These are phyloP conservation scores for Antennarius maculatus DNA, from an alignment of 2,797 vertebrate genomes.

Conservation along the genomic window DNA sequence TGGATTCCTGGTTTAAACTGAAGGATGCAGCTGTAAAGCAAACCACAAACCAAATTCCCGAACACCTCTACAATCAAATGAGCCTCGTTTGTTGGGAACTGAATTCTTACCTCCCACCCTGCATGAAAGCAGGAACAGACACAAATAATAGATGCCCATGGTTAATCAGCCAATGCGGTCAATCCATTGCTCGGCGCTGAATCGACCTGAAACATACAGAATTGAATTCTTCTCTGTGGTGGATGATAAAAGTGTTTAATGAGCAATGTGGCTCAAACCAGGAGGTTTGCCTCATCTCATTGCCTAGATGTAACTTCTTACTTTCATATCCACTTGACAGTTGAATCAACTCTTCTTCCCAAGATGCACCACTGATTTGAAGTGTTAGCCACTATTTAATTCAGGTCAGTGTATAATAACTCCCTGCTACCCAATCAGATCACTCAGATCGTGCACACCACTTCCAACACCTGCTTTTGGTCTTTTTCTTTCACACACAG, in stretches of 20 bases:
- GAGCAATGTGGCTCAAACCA: neutral
- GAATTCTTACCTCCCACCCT: constrained; percentile 66
- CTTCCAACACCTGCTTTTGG: constrained; percentile 15
- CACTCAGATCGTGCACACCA: constrained; percentile 1
- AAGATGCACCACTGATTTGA: too few species aligned
- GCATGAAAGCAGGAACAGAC: constrained; percentile 58
- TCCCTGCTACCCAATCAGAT: neutral
- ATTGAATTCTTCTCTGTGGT: neutral
- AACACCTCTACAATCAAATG: constrained; percentile 15
- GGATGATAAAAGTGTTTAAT: neutral
- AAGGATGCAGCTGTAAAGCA: constrained; percentile 27
- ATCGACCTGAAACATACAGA: constrained; percentile 34
- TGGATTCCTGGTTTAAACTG: constrained; percentile 45
- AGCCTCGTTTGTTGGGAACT: constrained; percentile 28
- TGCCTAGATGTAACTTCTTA: too few species aligned
- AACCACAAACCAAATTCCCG: constrained; percentile 5
- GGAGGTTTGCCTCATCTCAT: too few species aligned
- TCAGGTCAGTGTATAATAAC: neutral
- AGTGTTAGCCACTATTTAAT: neutral
- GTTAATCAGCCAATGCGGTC: constrained; percentile 38
- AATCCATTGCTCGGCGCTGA: constrained; percentile 47
- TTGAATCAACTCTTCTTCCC: too few species aligned
- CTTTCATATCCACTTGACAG: too few species aligned
- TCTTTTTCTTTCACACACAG: constrained; percentile 9
- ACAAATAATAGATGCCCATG: constrained; percentile 54